Conservation (phyloP, 2,113 vertebrate genomes). For the Morone saxatilis region DNA sequence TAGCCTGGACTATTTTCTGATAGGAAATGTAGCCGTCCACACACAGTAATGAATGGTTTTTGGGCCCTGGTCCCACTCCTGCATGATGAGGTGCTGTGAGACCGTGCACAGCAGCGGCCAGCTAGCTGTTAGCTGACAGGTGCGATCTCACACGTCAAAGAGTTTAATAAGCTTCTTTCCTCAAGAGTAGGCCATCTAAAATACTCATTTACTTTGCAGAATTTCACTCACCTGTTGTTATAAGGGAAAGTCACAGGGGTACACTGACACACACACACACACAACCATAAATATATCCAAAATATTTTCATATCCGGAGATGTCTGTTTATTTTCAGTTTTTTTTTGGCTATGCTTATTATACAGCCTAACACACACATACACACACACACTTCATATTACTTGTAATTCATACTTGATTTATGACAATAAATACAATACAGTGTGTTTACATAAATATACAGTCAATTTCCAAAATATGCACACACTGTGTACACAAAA, state of each 20-base stretch:
- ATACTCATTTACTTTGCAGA: constrained; percentile 25
- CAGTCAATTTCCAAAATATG: not conserved
- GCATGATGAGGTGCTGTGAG: constrained; percentile 44
- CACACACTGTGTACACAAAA: not conserved
- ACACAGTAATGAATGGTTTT: constrained; percentile 34
- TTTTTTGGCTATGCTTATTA: constrained; percentile 10
- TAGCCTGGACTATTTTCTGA: constrained; percentile 5
- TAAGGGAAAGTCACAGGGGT: not conserved
- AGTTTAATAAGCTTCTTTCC: constrained; percentile 48
- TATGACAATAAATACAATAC: constrained; percentile 31
- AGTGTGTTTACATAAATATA: not conserved
- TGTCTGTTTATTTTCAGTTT: constrained; percentile 24
- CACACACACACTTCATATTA: not conserved
- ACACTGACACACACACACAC: constrained; percentile 10
- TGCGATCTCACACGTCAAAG: constrained; percentile 10
- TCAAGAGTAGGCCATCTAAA: constrained; percentile 23
- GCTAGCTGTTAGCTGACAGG: constrained; percentile 42
- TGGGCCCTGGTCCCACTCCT: constrained; percentile 23
- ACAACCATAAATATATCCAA: not conserved
- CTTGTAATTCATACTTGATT: not conserved
- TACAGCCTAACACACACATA: not conserved
- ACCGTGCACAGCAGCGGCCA: not conserved
- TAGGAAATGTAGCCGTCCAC: constrained; percentile 25
- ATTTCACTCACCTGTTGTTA: constrained; percentile 32
- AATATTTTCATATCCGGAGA: constrained; percentile 35